Evolutionary conservation across 2,888 invertebrate genomes (phyloP).

Genomic region (Agrochola lychnidis): DNA sequence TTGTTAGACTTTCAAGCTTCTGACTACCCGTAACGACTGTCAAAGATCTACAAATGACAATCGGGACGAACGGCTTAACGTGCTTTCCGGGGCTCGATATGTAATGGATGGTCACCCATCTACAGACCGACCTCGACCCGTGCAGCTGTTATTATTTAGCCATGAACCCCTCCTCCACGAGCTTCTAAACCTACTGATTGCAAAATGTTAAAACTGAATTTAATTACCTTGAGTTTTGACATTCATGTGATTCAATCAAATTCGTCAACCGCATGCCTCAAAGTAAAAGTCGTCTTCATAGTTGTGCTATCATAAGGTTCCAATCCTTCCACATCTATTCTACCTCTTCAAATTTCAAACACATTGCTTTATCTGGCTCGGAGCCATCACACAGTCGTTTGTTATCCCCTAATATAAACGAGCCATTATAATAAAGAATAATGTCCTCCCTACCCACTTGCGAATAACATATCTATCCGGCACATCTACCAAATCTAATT

Average conservation of each 20-base stretch:
- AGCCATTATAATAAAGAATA: slow-evolving; percentile 56
- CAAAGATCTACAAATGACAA: too few relatives aligned
- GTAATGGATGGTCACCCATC: too few relatives aligned
- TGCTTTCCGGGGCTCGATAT: too few relatives aligned
- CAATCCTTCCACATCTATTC: background rate
- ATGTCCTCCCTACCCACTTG: slow-evolving; percentile 52
- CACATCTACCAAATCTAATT: slow-evolving; percentile 57
- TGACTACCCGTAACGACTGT: too few relatives aligned
- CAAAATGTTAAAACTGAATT: background rate
- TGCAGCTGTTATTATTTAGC: too few relatives aligned
- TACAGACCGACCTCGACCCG: too few relatives aligned
- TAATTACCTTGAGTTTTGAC: background rate
- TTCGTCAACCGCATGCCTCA: background rate
- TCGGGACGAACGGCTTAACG: too few relatives aligned
- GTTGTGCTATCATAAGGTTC: background rate
- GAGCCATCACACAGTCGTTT: slow-evolving; percentile 33
- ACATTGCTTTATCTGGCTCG: slow-evolving; percentile 30
- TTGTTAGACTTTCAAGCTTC: too few relatives aligned
- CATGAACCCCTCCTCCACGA: too few relatives aligned
- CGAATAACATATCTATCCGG: slow-evolving; percentile 59
- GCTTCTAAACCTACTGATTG: background rate
- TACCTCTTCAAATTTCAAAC: slow-evolving; percentile 24
- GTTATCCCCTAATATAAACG: slow-evolving; percentile 52
- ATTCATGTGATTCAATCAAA: background rate
- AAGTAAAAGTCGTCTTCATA: background rate